Evolutionary conservation across 2,797 vertebrate species (phyloP).

Genomic region (Gephyroberyx darwinii): DNA sequence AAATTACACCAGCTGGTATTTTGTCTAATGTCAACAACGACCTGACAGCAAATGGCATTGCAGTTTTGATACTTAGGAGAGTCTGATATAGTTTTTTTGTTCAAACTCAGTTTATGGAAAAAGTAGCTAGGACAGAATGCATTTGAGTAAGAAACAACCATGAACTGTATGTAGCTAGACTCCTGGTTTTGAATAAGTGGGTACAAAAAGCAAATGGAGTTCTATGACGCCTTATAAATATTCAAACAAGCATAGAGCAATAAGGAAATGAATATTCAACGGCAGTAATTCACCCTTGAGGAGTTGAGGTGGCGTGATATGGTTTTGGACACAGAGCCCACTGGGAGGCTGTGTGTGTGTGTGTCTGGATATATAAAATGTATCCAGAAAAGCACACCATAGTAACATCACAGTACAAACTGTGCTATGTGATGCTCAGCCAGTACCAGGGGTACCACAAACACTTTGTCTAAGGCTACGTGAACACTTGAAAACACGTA

Average conservation of each 20-base stretch:
- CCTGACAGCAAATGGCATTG: too few species aligned
- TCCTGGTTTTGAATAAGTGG: neutral
- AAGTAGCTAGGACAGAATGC: neutral
- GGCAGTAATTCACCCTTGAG: conserved; percentile 39
- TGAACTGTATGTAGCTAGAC: too few species aligned
- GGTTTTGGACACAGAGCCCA: conserved; percentile 21
- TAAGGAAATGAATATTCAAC: conserved; percentile 55
- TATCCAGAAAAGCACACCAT: conserved; percentile 15
- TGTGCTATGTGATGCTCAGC: neutral
- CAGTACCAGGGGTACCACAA: neutral
- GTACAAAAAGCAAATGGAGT: neutral
- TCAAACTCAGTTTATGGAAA: neutral
- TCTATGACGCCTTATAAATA: conserved; percentile 43
- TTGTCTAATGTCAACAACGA: too few species aligned
- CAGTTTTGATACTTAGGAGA: too few species aligned
- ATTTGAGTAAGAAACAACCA: neutral
- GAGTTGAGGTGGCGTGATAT: conserved; percentile 32
- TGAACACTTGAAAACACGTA: too few species aligned
- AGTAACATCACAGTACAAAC: neutral
- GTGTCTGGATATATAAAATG: too few species aligned
- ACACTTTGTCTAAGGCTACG: conserved; percentile 2
- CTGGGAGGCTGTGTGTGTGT: neutral
- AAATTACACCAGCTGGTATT: neutral
- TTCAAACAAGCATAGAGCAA: conserved; percentile 33
- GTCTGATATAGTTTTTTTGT: neutral